Conservation (phyloP, 2,888 invertebrate species). For the Pyrochroa serraticornis region DNA sequence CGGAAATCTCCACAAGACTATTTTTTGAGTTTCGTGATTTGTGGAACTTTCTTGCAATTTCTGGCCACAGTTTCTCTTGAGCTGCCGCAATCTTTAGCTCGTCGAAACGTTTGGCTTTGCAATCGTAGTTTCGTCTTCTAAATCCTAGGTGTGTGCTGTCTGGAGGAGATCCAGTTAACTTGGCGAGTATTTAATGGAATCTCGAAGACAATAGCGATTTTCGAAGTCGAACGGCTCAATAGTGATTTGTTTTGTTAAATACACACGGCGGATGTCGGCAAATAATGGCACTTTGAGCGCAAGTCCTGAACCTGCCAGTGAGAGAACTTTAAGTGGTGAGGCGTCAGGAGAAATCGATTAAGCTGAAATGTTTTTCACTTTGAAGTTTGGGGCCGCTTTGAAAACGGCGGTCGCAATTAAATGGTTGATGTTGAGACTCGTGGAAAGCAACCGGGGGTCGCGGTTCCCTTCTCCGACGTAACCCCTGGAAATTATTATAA, state of each 20-base stretch:
- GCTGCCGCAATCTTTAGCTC: too few species aligned
- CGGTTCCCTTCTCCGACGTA: slow-evolving; percentile 8
- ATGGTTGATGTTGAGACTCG: slow-evolving; percentile 39
- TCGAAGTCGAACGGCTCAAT: slow-evolving; percentile 23
- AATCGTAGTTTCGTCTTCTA: too few species aligned
- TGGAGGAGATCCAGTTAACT: background rate
- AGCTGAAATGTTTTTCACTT: slow-evolving; percentile 53
- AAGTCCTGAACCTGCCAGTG: slow-evolving; percentile 36
- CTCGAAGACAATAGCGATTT: slow-evolving; percentile 19
- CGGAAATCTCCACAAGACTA: too few species aligned
- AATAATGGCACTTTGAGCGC: slow-evolving; percentile 37
- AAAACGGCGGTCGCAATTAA: slow-evolving; percentile 51
- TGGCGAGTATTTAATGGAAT: slow-evolving; percentile 12
- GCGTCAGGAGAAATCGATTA: slow-evolving; percentile 52
- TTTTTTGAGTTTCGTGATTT: too few species aligned
- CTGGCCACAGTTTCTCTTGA: too few species aligned
- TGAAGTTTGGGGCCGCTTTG: slow-evolving; percentile 52
- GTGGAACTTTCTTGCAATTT: too few species aligned
- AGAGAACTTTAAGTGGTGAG: slow-evolving; percentile 47
- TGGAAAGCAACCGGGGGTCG: slow-evolving; percentile 15
- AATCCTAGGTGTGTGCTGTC: background rate
- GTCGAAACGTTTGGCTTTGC: too few species aligned
- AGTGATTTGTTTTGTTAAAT: slow-evolving; percentile 31
- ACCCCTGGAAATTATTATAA: slow-evolving; percentile 42
- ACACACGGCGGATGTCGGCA: slow-evolving; percentile 24